A percentile compares a stretch with the other conserved stretches of the same genome.
Evolutionary conservation across 1,140 invertebrate species (phyloP).

Genomic region (Sminthurides bifidus): DNA sequence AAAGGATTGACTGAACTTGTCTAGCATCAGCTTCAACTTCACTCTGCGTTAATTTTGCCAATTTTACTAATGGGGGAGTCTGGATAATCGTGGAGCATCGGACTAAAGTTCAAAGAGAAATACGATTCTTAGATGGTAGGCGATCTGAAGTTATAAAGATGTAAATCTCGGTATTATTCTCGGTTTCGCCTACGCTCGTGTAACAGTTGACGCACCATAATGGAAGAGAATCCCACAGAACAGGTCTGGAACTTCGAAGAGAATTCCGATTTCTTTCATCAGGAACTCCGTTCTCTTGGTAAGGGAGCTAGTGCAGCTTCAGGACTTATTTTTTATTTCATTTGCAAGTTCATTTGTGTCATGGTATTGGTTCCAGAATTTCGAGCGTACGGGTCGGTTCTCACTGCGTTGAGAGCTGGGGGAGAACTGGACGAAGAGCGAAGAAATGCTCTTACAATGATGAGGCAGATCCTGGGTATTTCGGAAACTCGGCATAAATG

Average conservation of each 20-base stretch:
- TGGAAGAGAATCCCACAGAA: background rate
- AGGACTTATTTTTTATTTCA: background rate
- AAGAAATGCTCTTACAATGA: slow-evolving; percentile 2
- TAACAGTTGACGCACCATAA: background rate
- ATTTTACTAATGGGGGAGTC: too few relatives aligned
- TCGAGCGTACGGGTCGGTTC: slow-evolving; percentile 11
- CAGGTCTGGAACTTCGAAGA: background rate
- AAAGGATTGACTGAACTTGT: too few relatives aligned
- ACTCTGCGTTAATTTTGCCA: too few relatives aligned
- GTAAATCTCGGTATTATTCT: too few relatives aligned
- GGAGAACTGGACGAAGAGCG: slow-evolving; percentile 16
- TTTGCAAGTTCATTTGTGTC: background rate
- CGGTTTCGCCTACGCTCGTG: too few relatives aligned
- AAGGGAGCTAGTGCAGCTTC: background rate
- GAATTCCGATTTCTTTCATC: background rate
- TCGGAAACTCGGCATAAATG: slow-evolving; percentile 18
- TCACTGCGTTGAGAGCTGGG: slow-evolving; percentile 17
- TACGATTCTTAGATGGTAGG: too few relatives aligned
- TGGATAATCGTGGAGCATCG: too few relatives aligned
- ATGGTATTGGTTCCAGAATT: slow-evolving; percentile 14
- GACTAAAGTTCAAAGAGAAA: too few relatives aligned
- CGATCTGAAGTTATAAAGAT: too few relatives aligned
- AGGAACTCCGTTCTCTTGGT: slow-evolving; percentile 3
- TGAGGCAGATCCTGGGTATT: slow-evolving; percentile 13
- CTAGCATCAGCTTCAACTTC: too few relatives aligned